Evolutionary conservation across 2,113 vertebrate genomes (phyloP), one percentile per base, ranked within the genome.

Genomic region (Prietella phreatophila): DNA sequence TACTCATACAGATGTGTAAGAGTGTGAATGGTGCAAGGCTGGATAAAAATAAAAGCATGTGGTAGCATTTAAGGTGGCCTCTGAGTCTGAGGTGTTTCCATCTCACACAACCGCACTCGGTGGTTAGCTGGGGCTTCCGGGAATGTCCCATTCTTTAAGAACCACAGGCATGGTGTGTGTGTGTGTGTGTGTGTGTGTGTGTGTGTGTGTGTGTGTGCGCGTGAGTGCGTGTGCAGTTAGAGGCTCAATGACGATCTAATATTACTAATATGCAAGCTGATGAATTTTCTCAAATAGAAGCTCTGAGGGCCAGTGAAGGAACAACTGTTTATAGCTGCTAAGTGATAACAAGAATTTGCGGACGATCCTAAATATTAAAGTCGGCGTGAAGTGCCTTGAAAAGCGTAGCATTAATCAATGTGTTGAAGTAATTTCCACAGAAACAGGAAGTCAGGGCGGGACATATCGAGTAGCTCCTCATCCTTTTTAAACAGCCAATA

Each of bases 1-100:
- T 4, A 42, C 42, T 47, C 6, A 47, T 47, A 47, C 42, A 75
- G 84, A 75, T 25, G 30, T 30, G 33, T 55, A 36, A 25, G 4
- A 33, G 76, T 88, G 88, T 82, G 81, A 89, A 85, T 56, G 50
- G 84, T 60, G 63, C 11, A 30, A 58, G 17, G 22, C 55, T 67
- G 79, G 86, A 86, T 91, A 92, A 91, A 94, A 94, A 94, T 92
- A 92, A 93, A 92, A 92, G 91, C 94, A 95, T 95, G 93, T 95
- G 94, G 94, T 91, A 94, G 88, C 89, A 91, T 92, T 95, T 94
- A 95, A 86, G 89, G 88, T 86, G 81, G 86, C 85, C 90, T 90
- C 90, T 88, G 91, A 90, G 93, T 92, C 91, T 90, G 91, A 93
- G 91, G 91, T 85, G 92, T 93, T 93, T 92, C 92, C 92, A 92